A percentile compares a stretch with the other conserved stretches of the same genome.
Evolutionary conservation across 2,888 invertebrate genomes (phyloP).

Genomic region (Thereva unica): DNA sequence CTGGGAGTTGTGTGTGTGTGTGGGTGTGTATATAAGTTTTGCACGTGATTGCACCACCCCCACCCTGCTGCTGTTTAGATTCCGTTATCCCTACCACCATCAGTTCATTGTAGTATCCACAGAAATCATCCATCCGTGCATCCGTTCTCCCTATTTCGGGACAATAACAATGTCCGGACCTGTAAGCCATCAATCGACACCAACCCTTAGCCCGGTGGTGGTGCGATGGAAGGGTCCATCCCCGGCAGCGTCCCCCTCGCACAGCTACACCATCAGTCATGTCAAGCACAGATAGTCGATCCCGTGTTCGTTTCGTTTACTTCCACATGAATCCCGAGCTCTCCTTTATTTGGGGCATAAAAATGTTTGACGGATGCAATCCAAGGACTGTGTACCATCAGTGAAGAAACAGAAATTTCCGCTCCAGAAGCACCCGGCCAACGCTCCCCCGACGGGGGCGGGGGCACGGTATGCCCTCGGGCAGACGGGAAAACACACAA

Average conservation of each 20-base stretch:
- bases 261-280: background rate
- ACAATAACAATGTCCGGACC: slow-evolving; percentile 20
- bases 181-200: slow-evolving; percentile 15
- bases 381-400: slow-evolving; percentile 2
- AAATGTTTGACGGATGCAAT: slow-evolving; percentile 10
- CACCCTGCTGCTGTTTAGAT: slow-evolving; percentile 12
- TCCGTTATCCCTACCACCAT: background rate
- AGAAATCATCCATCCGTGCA: background rate
- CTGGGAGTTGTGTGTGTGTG: too few relatives aligned
- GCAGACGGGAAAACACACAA: background rate
- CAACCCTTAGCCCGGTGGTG: background rate
- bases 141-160: slow-evolving; percentile 13
- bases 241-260: slow-evolving; percentile 4
- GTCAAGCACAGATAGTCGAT: background rate
- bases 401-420: slow-evolving; percentile 17
- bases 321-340: background rate
- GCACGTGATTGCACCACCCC: background rate
- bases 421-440: background rate
- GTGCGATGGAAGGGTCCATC: background rate
- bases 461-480: background rate
- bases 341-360: slow-evolving; percentile 7
- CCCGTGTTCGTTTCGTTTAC: background rate
- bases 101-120: background rate
- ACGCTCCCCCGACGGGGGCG: background rate
- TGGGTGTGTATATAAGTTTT: too few relatives aligned